Evolutionary conservation across 1,140 invertebrate species (phyloP).

Genomic region (Brachystomella parvula): DNA sequence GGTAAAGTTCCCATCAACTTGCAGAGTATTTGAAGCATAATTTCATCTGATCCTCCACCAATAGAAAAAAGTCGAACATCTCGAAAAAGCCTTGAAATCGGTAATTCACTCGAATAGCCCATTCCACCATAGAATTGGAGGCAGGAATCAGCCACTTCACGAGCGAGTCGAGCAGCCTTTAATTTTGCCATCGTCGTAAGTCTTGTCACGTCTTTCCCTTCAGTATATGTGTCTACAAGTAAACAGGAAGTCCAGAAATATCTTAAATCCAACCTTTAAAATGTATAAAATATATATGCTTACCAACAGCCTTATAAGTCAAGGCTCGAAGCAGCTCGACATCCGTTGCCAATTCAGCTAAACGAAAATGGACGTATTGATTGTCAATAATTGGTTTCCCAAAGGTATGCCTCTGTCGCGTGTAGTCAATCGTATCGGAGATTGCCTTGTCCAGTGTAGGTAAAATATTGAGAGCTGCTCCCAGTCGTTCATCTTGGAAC

Average conservation of each 20-base stretch:
- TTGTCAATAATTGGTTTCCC: conserved; percentile 49
- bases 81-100: conserved; percentile 47
- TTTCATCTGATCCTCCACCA: conserved; percentile 55
- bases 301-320: conserved; percentile 45
- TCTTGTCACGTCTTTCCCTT: conserved; percentile 51
- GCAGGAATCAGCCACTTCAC: conserved; percentile 51
- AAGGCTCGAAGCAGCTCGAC: conserved; percentile 49
- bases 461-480: conserved; percentile 43
- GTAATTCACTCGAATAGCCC: conserved; percentile 52
- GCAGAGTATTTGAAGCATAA: conserved; percentile 54
- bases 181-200: conserved; percentile 53
- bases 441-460: conserved; percentile 44
- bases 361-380: conserved; percentile 49
- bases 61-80: conserved; percentile 52
- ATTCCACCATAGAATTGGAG: conserved; percentile 57
- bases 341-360: conserved; percentile 53
- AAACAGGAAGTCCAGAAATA: not conserved
- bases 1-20: conserved; percentile 50
- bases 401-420: conserved; percentile 47
- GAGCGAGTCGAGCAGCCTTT: conserved; percentile 49
- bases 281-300: not conserved
- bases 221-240: conserved; percentile 43
- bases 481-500: conserved; percentile 53
- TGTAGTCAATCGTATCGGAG: conserved; percentile 49
- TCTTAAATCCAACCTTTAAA: not conserved